These are phyloP conservation scores for Drosophila nr. perissopoda DNA, from an alignment of 2,888 invertebrate genomes.

Conservation along the genomic window DNA sequence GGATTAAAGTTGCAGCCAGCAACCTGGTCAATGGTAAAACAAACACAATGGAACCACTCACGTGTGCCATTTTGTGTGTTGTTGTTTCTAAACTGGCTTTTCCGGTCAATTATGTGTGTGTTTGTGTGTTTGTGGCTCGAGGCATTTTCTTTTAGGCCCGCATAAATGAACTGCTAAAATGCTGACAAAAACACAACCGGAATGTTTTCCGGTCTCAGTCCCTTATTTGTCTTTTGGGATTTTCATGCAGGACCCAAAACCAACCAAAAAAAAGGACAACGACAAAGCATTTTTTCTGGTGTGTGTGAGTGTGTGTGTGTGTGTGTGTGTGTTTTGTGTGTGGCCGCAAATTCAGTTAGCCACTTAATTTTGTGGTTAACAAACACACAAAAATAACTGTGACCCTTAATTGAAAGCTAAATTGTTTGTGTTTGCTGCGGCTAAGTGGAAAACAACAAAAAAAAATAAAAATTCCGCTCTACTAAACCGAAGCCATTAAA, in stretches of 20 bases:
- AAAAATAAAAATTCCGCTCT: neutral
- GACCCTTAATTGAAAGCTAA: slow-evolving; percentile 71
- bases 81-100: slow-evolving; percentile 60
- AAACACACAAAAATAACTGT: slow-evolving; percentile 42
- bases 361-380: slow-evolving; percentile 83
- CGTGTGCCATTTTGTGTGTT: slow-evolving; percentile 40
- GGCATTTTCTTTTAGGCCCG: slow-evolving; percentile 28
- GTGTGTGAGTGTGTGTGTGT: slow-evolving; percentile 23
- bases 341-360: slow-evolving; percentile 77
- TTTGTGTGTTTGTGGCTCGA: slow-evolving; percentile 5
- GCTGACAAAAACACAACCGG: slow-evolving; percentile 69
- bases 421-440: slow-evolving; percentile 42
- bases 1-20: slow-evolving; percentile 1
- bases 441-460: neutral
- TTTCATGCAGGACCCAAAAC: slow-evolving; percentile 35
- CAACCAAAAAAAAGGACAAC: slow-evolving; percentile 56
- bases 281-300: slow-evolving; percentile 38
- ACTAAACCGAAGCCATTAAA: slow-evolving; percentile 19
- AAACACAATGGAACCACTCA: slow-evolving; percentile 38
- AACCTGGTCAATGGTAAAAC: neutral
- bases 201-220: slow-evolving; percentile 53
- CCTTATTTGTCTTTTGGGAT: slow-evolving; percentile 70
- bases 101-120: slow-evolving; percentile 63
- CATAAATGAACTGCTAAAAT: slow-evolving; percentile 78
- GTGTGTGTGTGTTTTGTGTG: slow-evolving; percentile 39